Base-by-base conservation (phyloP, 2,888 invertebrate species). In the Busseola fusca region DNA sequence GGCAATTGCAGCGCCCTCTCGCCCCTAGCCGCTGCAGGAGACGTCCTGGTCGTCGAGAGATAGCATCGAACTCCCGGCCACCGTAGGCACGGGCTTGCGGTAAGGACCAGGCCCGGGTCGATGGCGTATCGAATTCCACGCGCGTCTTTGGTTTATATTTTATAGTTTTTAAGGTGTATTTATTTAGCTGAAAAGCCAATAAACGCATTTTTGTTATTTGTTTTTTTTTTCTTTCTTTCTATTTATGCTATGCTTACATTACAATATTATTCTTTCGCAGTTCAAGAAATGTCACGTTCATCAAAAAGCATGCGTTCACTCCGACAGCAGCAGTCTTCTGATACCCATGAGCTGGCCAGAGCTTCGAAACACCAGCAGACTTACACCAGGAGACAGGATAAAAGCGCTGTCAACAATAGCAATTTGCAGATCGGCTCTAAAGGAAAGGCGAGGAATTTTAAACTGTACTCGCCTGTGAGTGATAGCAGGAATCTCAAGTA, bases 311-410 rank as follows among this genome's bases (percentile, higher is more conserved):
- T 78, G 52, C 79, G 83, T 0, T 79, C 82, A 1, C 64, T 77
- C 0, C 64, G 60, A 6, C 59, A 65, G 6, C 78, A 81, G 7
- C 45, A 58, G 4, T 67, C 58, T 7, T 27, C 64, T 14, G 71
- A 77, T 21, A 21, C 65, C 4, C 21, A 42, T 9, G 66, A 68
- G 0, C 25, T 72, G 30, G 9, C 45, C 56, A 75, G 58, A 16
- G 54, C 58, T 0, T 70, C 79, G 0, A 88, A 83, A 30, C 76
- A 86, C 21, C 73, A 86, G 34, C 88, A 86, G 50, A 86, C 85
- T 0, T 81, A 84, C 58, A 74, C 83, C 0, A 65, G 79, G 0
- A 27, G 30, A 34, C 67, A 65, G 21, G 21, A 65, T 2, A 78
- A 78, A 1, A 48, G 12, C 9, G 30, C 34, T 3, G 63, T 52